Conservation (phyloP, 2,888 invertebrate genomes). For the Blastobasis lacticolella region DNA sequence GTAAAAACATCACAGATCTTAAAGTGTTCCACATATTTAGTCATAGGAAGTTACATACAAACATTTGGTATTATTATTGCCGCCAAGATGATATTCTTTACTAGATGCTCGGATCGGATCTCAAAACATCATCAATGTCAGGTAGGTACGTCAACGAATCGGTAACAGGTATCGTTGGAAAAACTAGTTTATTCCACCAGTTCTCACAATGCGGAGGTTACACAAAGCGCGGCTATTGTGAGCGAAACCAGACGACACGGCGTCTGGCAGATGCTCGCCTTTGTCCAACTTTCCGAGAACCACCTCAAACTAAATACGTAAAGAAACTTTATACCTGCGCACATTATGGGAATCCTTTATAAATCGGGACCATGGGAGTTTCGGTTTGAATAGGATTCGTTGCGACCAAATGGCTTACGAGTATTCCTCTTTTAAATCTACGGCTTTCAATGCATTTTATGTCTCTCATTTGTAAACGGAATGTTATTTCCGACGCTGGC, state of each 20-base stretch:
- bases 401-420: not conserved
- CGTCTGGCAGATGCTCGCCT: conserved; percentile 55
- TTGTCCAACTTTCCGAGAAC: conserved; percentile 38
- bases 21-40: too few relatives aligned
- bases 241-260: conserved; percentile 38
- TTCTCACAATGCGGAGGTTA: too few relatives aligned
- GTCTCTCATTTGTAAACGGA: not conserved
- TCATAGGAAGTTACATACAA: too few relatives aligned
- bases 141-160: too few relatives aligned
- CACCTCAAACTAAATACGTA: conserved; percentile 9
- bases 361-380: not conserved
- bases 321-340: conserved; percentile 40
- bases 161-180: too few relatives aligned
- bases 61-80: too few relatives aligned
- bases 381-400: not conserved
- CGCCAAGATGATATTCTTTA: too few relatives aligned
- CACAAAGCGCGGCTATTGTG: too few relatives aligned
- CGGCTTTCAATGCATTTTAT: not conserved
- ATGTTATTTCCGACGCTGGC: conserved; percentile 6
- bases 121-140: too few relatives aligned
- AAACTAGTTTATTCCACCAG: too few relatives aligned
- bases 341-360: conserved; percentile 15
- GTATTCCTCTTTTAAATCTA: not conserved
- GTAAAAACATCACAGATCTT: too few relatives aligned
- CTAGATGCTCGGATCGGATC: too few relatives aligned